Conservation (phyloP, 2,113 vertebrate species). For the Trematomus loennbergii region DNA sequence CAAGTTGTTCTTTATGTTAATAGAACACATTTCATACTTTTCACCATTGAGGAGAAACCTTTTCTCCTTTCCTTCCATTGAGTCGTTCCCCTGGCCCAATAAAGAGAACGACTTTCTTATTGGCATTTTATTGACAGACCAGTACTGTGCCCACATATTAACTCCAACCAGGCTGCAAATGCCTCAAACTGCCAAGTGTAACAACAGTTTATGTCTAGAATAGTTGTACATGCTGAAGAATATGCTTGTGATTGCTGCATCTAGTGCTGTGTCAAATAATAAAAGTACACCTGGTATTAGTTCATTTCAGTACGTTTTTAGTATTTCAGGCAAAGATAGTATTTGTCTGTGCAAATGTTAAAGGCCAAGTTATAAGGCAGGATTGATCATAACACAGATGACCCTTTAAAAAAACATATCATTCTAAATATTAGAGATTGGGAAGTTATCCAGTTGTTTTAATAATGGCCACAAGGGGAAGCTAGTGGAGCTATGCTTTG, state of each 20-base stretch:
- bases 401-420: background rate
- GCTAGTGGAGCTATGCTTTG: background rate
- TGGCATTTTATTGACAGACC: conserved; percentile 11
- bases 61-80: background rate
- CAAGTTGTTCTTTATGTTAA: no score
- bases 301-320: no score
- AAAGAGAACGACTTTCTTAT: background rate
- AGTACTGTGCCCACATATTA: conserved; percentile 8
- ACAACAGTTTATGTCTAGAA: background rate
- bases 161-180: conserved; percentile 40
- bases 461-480: background rate
- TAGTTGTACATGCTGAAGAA: no score
- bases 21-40: no score
- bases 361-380: no score
- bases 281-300: no score
- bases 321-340: no score
- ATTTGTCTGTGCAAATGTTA: no score
- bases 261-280: no score
- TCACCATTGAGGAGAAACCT: no score
- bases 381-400: no score
- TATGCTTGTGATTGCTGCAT: no score
- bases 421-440: background rate
- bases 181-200: conserved; percentile 18
- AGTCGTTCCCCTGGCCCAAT: background rate
- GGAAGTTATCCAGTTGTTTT: background rate